phyloP scores from a whole-genome alignment of 2,113 vertebrate genomes.

The Saimiri boliviensis region DNA sequence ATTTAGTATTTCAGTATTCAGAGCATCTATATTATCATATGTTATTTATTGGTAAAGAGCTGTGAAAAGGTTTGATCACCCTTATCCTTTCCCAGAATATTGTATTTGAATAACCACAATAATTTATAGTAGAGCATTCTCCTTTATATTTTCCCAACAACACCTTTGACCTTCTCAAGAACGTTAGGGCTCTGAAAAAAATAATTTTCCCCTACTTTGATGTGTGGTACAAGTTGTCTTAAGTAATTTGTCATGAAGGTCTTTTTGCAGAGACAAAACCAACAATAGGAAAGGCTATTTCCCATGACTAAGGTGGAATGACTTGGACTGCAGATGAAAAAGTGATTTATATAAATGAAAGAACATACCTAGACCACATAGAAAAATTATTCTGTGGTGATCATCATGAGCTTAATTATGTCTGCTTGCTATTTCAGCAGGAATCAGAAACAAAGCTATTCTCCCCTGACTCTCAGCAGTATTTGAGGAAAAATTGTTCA shows the following conservation, averaged over 20 bases:
- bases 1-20: background rate
- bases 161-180: constrained; percentile 13
- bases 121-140: background rate
- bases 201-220: constrained; percentile 49
- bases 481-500: background rate
- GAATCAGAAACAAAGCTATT: background rate
- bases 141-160: constrained; percentile 11
- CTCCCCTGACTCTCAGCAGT: background rate
- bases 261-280: constrained; percentile 11
- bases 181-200: constrained; percentile 8
- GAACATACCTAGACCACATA: background rate
- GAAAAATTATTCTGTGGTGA: background rate
- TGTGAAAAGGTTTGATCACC: background rate
- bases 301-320: constrained; percentile 19
- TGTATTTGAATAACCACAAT: constrained; percentile 43
- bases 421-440: background rate
- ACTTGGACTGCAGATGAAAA: background rate
- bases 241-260: constrained; percentile 44
- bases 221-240: constrained; percentile 26
- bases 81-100: background rate
- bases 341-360: constrained; percentile 49
- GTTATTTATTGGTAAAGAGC: constrained; percentile 28
- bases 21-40: background rate
- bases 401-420: background rate
- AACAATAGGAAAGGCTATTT: background rate